Base-by-base conservation (phyloP, 2,113 vertebrate species). In the Planiliza haematocheilus region DNA sequence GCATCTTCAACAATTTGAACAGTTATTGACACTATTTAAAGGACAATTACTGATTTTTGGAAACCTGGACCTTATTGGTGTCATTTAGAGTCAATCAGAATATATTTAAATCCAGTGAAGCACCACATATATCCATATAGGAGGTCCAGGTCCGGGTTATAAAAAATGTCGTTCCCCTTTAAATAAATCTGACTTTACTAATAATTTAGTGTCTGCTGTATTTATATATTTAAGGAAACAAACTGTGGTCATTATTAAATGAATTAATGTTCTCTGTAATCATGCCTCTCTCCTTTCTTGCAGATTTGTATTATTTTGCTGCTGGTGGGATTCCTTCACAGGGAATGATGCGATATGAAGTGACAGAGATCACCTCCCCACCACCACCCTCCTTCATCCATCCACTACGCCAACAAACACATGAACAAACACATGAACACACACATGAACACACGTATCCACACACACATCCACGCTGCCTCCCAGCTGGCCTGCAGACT, bases 261-360 rank as follows among this genome's bases (percentile, higher is more conserved):
- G 8, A 13, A 24, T 21, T 21, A 7, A n/a, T 56, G n/a, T 60
- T 43, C 45, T 20, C 14, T 12, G 11, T 39, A 21, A 53, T 55
- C 55, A 62, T 20, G 36, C 42, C 7, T 57, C 16, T 57, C 59
- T 69, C 42, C 21, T 49, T 36, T 30, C 8, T 65, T 21, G 21
- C 17, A 62, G 41, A 51, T 42, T 51, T 24, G 46, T 46, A 80
- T 65, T 82, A 69, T 62, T 62, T 76, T 0, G 5, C 70, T n/a
- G 74, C 74, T 61, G 51, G 38, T 81, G 57, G 50, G 38, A 79
- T 67, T 79, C 56, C 67, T 82, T 63, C 30, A 68, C 68, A 79
- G 81, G 69, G 82, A 77, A 59, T 82, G 56, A 88, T 82, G 68
- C 30, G 7, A 84, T 73, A 17, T 61, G 34, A 14, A 79, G 52